Base-by-base conservation (phyloP, 1,140 invertebrate species). In the Drosophila tsacasi region DNA sequence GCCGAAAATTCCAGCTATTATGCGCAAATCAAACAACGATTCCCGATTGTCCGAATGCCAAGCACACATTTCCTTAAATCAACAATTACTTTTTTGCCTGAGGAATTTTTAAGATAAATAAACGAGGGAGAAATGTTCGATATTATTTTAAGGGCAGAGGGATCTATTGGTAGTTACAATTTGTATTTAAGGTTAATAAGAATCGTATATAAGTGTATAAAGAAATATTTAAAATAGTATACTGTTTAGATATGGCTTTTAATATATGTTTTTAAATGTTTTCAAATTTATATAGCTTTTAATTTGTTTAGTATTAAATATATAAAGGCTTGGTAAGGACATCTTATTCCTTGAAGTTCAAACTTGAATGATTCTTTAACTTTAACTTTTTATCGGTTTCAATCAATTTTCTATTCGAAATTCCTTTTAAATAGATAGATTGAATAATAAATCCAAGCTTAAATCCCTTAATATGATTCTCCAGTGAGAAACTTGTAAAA, bases 11-110 rank as follows among this genome's bases (percentile, higher is more conserved):
- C 21, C 25, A 32, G 25, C 30, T 25, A 73, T 73, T 73, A 61
- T 73, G 37, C 69, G 46, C 46, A 73, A 42, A 60, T 42, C 46
- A 72, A 73, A 72, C 23, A 44, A 35, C 50, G 32, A 71, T 47
- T 71, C 17, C 12, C 44, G 30, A 71, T 67, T 67, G 62, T 46
- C 13, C 17, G n/a, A 27, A 25, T 69, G 49, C 62, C 44, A 71
- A 30, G 35, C 35, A 35, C 35, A 60, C 15, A 60, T 35, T 60
- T 72, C 15, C 25, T 50, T 72, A 35, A 35, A 55, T 37, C 66
- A 42, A 55, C 67, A 68, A 54, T 69, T 55, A 27, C 15, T 21
- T 32, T 50, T 52, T 46, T 44, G 15, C 17, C 17, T 27, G 25
- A 19, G 25, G 15, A 10, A 32, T 39, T 32, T 65, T 37, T 12